phyloP scores from a whole-genome alignment of 2,797 vertebrate genomes.

The Remorina albescens region DNA sequence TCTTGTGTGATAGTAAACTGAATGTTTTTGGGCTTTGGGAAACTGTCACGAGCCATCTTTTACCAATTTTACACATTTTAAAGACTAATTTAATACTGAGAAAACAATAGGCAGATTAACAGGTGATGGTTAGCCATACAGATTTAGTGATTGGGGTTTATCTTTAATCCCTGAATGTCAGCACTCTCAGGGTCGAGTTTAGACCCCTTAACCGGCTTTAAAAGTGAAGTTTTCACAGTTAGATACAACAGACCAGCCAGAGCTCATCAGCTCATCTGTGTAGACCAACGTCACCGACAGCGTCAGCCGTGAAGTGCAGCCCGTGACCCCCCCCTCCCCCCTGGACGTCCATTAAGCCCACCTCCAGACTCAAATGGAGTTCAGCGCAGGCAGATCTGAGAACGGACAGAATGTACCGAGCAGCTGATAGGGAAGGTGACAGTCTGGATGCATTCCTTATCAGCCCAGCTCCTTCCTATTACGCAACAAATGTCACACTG shows the following conservation, averaged over 20 bases:
- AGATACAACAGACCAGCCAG: neutral
- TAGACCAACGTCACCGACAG: neutral
- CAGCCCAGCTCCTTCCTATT: conserved; percentile 45
- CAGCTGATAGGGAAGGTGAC: conserved; percentile 41
- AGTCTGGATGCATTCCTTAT: conserved; percentile 52
- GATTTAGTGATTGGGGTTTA: neutral
- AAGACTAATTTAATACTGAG: too few relatives aligned
- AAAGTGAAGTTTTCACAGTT: too few relatives aligned
- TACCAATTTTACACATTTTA: too few relatives aligned
- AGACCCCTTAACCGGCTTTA: too few relatives aligned
- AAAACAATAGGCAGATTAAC: too few relatives aligned
- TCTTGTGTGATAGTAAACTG: neutral
- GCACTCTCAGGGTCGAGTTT: too few relatives aligned
- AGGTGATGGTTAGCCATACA: too few relatives aligned
- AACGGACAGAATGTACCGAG: conserved; percentile 27
- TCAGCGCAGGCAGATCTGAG: conserved; percentile 12
- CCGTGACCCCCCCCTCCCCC: too few relatives aligned
- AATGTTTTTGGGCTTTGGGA: neutral
- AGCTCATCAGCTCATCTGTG: neutral
- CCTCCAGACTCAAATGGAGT: conserved; percentile 9
- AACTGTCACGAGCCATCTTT: neutral
- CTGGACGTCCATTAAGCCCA: too few relatives aligned
- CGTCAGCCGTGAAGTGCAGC: neutral
- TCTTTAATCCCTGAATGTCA: neutral
- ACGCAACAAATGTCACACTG: conserved; percentile 41